Conservation (phyloP, 2,113 vertebrate species). For the Otus sunia region DNA sequence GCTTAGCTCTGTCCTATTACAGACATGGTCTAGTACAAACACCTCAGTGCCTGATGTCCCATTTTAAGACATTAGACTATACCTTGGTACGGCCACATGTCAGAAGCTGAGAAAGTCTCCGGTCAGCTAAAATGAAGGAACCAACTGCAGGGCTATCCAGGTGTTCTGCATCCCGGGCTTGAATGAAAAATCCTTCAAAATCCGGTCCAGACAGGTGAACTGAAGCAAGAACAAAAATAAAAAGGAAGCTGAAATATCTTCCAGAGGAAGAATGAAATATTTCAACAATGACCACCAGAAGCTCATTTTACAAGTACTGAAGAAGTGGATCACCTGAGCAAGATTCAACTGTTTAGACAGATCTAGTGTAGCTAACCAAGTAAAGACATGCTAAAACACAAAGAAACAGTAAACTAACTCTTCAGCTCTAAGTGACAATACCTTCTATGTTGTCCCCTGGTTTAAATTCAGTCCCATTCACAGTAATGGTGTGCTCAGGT, state of each 20-base stretch:
- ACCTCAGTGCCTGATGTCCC: not conserved
- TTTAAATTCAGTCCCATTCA: conserved; percentile 73
- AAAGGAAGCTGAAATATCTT: not conserved
- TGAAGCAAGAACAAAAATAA: conserved; percentile 37
- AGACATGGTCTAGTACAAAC: not conserved
- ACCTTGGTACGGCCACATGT: conserved; percentile 77
- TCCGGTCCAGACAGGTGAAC: conserved; percentile 75
- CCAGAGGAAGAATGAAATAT: not conserved
- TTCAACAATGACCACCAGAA: not conserved
- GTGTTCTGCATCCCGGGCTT: conserved; percentile 76
- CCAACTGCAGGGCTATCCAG: conserved; percentile 69
- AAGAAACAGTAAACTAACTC: not conserved
- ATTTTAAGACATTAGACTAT: not conserved
- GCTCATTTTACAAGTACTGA: not conserved
- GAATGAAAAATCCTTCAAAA: conserved; percentile 85
- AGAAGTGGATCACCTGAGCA: not conserved
- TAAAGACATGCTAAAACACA: not conserved
- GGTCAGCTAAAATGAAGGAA: conserved; percentile 73
- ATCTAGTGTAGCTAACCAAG: not conserved
- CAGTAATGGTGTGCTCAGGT: conserved; percentile 70
- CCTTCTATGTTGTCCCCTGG: conserved; percentile 81
- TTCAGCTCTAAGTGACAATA: conserved; percentile 13
- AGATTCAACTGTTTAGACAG: not conserved
- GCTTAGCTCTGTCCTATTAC: not conserved
- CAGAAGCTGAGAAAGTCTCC: conserved; percentile 77